Evolutionary conservation across 1,140 invertebrate species (phyloP), one percentile per base, ranked within the genome.

Genomic region (Drosophila mayri): DNA sequence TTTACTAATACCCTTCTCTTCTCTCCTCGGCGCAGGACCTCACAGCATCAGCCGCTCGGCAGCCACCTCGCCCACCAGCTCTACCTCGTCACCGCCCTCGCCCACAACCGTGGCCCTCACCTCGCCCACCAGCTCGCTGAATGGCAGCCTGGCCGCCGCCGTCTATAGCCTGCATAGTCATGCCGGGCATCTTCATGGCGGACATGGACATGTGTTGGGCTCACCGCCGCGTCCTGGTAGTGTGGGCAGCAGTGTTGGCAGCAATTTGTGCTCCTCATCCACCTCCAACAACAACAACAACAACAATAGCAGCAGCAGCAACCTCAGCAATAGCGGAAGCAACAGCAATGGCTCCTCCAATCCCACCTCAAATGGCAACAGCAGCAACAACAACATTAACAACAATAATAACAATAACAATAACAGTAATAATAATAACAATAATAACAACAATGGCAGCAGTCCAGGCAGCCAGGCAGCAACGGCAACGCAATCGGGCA

Each of bases 41-140:
- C 92, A 92, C 75, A 91, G 79, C 79, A 81, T 91, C 63, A 92
- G 80, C 79, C 85, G 88, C 30, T 91, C 92, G 35, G 86, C 90
- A 66, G 87, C 91, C 71, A 91, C 88, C 60, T 92, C 92, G 73
- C 92, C 92, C 66, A 91, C 91, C 64, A 92, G 87, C 79, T 92
- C 91, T 78, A 92, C 90, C 81, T 92, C 91, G 76, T 91, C 91
- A 58, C 90, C 91, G 67, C 90, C 91, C 14, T 46, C 91, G 55
- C 85, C 91, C 32, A 87, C 82, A 4, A 87, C 82, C 6, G 46
- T 47, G 22, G 80, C 88, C 18, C 28, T 92, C 32, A 91, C 90
- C 58, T 92, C 91, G 65, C 90, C 91, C 30, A 92, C 82, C 6
- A 85, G 68, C 22, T 76, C 82, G 18, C 67, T 90, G 38, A 90